Conservation (phyloP, 2,888 invertebrate genomes). For the Trissolcus japonicus region DNA sequence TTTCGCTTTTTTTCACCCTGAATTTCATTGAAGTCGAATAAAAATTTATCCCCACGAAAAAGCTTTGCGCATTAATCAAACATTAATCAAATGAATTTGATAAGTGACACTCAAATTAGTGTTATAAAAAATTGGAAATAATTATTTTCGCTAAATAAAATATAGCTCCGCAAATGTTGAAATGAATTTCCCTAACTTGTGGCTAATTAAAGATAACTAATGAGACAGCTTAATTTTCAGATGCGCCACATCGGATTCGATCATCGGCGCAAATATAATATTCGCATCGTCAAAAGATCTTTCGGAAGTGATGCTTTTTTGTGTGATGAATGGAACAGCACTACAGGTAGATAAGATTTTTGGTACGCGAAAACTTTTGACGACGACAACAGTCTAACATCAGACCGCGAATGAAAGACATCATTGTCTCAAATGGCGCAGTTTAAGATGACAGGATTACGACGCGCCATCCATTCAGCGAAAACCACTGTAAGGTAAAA, state of each 20-base stretch:
- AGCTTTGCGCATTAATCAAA: no score
- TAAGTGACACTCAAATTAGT: no score
- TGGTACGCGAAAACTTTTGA: constrained; percentile 4
- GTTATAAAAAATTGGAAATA: no score
- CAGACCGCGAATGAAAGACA: constrained; percentile 41
- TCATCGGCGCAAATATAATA: constrained; percentile 27
- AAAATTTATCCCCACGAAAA: no score
- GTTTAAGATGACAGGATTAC: constrained; percentile 50
- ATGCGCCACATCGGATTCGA: not conserved
- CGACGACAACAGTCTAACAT: constrained; percentile 18
- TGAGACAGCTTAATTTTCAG: constrained; percentile 10
- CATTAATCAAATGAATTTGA: no score
- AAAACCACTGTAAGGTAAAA: constrained; percentile 58
- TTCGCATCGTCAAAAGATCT: constrained; percentile 3
- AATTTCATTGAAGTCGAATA: no score
- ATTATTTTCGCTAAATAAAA: not conserved
- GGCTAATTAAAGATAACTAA: constrained; percentile 13
- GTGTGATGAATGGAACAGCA: not conserved
- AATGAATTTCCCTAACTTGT: not conserved
- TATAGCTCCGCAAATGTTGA: no score
- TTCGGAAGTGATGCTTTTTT: not conserved
- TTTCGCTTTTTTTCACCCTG: constrained; percentile 12
- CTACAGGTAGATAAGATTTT: not conserved
- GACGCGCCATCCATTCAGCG: constrained; percentile 45
- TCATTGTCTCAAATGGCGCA: constrained; percentile 47